Percentiles rank a stretch among this genome's conserved stretches.
Conservation (phyloP, 2,888 invertebrate genomes). For the Unio pictorum region DNA sequence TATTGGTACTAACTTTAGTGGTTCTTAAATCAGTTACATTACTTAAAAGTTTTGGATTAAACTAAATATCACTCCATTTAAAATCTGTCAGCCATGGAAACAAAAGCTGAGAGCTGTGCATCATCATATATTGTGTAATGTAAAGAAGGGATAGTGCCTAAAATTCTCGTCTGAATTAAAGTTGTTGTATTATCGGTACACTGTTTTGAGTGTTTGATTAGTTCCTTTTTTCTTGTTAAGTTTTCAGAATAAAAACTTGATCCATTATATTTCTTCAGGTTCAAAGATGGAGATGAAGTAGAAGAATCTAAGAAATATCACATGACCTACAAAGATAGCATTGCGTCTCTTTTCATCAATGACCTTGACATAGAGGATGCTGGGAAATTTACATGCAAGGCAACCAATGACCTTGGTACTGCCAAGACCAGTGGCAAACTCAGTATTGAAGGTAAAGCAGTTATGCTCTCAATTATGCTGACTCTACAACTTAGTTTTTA, state of each 20-base stretch:
- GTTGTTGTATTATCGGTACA: too few species aligned
- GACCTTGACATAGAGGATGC: constrained; percentile 64
- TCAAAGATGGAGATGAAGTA: constrained; percentile 66
- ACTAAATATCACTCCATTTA: too few species aligned
- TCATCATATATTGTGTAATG: too few species aligned
- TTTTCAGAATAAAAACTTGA: constrained; percentile 3
- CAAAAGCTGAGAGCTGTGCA: too few species aligned
- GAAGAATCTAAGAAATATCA: constrained; percentile 64
- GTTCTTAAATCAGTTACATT: too few species aligned
- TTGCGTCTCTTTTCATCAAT: constrained; percentile 78
- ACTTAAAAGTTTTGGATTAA: too few species aligned
- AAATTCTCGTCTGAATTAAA: too few species aligned
- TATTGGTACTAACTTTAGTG: too few species aligned
- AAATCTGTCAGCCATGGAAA: too few species aligned
- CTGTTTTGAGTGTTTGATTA: background rate
- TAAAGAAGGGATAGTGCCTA: too few species aligned
- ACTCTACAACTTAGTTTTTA: too few species aligned
- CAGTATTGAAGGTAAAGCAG: constrained; percentile 58
- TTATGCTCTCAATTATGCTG: too few species aligned
- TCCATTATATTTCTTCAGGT: constrained; percentile 46
- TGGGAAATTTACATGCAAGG: constrained; percentile 66
- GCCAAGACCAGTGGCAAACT: constrained; percentile 61
- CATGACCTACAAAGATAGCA: constrained; percentile 63
- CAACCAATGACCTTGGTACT: constrained; percentile 65
- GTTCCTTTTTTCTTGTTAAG: background rate